These are phyloP conservation scores for Mionectes macconnelli DNA, from an alignment of 2,113 vertebrate genomes.

Conservation along the genomic window DNA sequence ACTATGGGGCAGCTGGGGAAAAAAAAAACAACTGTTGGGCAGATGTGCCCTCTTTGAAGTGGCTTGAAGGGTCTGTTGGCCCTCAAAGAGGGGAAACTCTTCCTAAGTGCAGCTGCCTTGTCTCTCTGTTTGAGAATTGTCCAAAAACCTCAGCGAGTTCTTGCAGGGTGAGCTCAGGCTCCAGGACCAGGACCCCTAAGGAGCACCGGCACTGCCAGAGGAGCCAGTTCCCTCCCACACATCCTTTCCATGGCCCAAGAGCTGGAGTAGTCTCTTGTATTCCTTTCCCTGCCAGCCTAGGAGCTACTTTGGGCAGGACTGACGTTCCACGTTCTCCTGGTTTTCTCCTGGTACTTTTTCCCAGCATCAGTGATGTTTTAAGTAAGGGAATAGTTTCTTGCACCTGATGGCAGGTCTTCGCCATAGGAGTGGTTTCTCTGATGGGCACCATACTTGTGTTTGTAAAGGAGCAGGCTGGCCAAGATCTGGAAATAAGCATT, in stretches of 20 bases:
- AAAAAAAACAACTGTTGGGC: conserved; percentile 9
- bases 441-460: background rate
- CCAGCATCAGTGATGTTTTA: background rate
- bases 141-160: background rate
- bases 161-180: background rate
- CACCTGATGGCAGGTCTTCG: background rate
- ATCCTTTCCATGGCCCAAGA: background rate
- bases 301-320: background rate
- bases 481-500: background rate
- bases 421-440: background rate
- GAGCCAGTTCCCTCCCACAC: background rate
- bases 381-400: background rate
- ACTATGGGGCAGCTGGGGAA: background rate
- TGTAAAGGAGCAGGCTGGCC: background rate
- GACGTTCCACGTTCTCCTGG: background rate
- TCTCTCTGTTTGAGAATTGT: background rate
- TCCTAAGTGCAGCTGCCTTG: background rate
- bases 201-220: background rate
- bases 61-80: background rate
- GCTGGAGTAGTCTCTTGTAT: background rate
- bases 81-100: background rate
- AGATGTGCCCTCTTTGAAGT: conserved; percentile 29
- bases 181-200: background rate
- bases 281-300: background rate
- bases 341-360: background rate